A percentile compares a stretch with the other conserved stretches of the same genome.
Evolutionary conservation across 2,888 invertebrate species (phyloP).

Genomic region (Craniophora ligustri): DNA sequence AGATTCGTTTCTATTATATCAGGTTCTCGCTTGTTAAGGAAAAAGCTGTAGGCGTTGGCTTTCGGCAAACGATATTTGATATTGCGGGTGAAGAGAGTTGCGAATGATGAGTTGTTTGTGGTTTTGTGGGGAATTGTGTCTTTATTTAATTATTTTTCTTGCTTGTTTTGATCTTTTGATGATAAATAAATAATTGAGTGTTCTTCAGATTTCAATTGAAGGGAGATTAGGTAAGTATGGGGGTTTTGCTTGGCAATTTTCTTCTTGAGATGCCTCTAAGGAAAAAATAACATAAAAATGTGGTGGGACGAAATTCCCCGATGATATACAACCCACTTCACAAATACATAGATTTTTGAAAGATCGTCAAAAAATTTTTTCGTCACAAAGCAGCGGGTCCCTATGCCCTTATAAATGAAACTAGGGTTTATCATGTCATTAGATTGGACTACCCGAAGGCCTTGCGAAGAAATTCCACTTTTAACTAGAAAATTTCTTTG

Average conservation of each 20-base stretch:
- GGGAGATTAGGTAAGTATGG: not conserved
- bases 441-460: too few species aligned
- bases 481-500: too few species aligned
- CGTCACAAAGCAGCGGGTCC: too few species aligned
- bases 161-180: conserved; percentile 3
- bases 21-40: conserved; percentile 9
- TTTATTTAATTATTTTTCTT: conserved; percentile 7
- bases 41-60: conserved; percentile 11
- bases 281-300: too few species aligned
- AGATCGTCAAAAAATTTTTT: too few species aligned
- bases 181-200: conserved; percentile 3
- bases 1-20: conserved; percentile 6
- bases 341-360: too few species aligned
- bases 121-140: conserved; percentile 14
- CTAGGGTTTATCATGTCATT: too few species aligned
- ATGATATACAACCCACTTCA: too few species aligned
- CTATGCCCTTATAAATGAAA: too few species aligned
- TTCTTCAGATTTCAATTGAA: not conserved
- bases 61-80: conserved; percentile 21
- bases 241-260: not conserved
- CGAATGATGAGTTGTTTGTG: conserved; percentile 16
- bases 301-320: too few species aligned
- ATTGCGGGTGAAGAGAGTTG: not conserved
- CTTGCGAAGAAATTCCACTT: too few species aligned
- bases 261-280: not conserved